Evolutionary conservation across 2,888 invertebrate genomes (phyloP), one percentile per base, ranked within the genome.

Genomic region (Phania funesta): DNA sequence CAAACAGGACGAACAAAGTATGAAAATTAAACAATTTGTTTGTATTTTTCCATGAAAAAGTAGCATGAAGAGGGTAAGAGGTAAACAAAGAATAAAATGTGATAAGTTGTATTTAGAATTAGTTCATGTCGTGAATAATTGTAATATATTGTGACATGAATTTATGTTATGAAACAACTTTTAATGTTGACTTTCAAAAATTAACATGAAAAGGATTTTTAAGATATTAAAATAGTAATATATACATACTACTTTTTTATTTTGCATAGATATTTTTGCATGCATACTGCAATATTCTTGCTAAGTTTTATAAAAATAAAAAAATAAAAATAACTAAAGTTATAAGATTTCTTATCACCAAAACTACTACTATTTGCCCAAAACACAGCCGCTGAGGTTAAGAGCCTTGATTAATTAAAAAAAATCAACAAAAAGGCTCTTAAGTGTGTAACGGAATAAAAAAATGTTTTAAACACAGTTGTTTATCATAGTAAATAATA

Each of bases 61-160:
- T 29, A 58, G 18, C 20, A 18, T 7, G 11, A 44, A 50, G 38
- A 50, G 67, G 65, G 62, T 58, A 26, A 18, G 16, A 13, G 16
- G 16, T 5, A 7, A 7, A 11, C 16, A 18, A 16, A 7, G 16
- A 16, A 5, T 1, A 2, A 44, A 48, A 38, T 18, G 18, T 41
- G 32, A 24, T 38, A 67, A 58, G 18, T 35, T 20, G n/a, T 41
- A n/a, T 38, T 41, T 29, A n/a, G 54, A 50, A 64, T 68, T 46
- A 50, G 54, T 56, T 52, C 29, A 32, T 50, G 24, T 64, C 16
- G 41, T 29, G 65, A 22, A 35, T 35, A 58, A 65, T 24, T 58
- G 78, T 65, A 75, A 60, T 60, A 70, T 74, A 70, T 78, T 70
- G 70, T 82, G 70, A 75, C 74, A 65, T 65, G 70, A 65, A 75